Evolutionary conservation across 1,140 invertebrate species (phyloP).

Genomic region (Drosophila novamexicana): DNA sequence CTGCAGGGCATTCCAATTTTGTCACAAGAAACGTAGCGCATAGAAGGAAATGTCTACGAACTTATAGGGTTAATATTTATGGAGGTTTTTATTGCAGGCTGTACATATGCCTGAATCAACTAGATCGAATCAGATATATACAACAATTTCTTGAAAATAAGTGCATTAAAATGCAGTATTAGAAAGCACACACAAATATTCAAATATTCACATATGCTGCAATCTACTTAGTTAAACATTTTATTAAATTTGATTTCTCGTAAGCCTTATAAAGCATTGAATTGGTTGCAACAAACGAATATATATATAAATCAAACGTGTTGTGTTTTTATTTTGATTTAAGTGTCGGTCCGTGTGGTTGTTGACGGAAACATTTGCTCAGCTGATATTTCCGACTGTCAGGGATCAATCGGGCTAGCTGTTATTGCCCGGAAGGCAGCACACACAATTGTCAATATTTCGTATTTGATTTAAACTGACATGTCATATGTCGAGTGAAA

Average conservation of each 20-base stretch:
- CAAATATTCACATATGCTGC: not conserved
- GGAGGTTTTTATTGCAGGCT: too few relatives aligned
- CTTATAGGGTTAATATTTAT: too few relatives aligned
- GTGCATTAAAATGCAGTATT: not conserved
- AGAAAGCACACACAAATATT: not conserved
- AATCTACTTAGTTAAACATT: not conserved
- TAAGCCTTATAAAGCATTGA: not conserved
- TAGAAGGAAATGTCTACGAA: too few relatives aligned
- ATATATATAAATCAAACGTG: not conserved
- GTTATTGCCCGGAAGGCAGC: conserved; percentile 29
- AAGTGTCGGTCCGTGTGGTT: conserved; percentile 15
- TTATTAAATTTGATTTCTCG: not conserved
- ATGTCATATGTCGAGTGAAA: not conserved
- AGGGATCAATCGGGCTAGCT: conserved; percentile 25
- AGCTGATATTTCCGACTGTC: conserved; percentile 27
- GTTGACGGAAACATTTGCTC: conserved; percentile 31
- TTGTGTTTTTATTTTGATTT: conserved; percentile 10
- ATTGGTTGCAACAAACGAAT: not conserved
- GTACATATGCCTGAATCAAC: too few relatives aligned
- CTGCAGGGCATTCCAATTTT: too few relatives aligned
- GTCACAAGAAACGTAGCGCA: too few relatives aligned
- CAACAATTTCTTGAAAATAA: too few relatives aligned
- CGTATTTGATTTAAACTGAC: conserved; percentile 4
- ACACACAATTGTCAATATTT: conserved; percentile 11
- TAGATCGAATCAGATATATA: too few relatives aligned